A percentile compares a stretch with the other conserved stretches of the same genome.
Evolutionary conservation across 2,113 vertebrate genomes (phyloP).

Genomic region (Corythoichthys intestinalis): DNA sequence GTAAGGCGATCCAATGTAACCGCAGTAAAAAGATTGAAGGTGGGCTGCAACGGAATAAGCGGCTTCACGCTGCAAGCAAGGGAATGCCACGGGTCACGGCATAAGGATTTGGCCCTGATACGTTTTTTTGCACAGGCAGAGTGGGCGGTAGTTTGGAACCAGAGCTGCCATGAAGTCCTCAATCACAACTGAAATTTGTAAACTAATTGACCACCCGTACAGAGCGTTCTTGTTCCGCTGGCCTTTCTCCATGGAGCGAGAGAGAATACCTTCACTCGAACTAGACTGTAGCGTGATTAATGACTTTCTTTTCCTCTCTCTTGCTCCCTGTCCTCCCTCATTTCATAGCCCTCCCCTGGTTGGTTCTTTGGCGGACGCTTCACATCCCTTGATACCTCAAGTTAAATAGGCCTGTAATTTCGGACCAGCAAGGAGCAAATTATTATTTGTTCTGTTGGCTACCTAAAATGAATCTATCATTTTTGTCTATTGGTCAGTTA

Average conservation of each 20-base stretch:
- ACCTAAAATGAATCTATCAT: constrained; percentile 27
- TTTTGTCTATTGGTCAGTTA: not conserved
- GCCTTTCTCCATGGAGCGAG: constrained; percentile 50
- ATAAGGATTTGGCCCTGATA: constrained; percentile 57
- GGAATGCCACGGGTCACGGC: constrained; percentile 63
- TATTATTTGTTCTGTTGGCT: constrained; percentile 46
- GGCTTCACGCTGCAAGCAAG: constrained; percentile 50
- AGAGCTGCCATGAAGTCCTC: constrained; percentile 40
- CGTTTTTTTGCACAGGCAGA: constrained; percentile 54
- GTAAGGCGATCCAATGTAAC: constrained; percentile 36
- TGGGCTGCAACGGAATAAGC: constrained; percentile 45
- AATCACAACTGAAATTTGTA: constrained; percentile 69
- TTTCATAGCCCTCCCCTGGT: constrained; percentile 17
- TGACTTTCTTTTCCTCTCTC: constrained; percentile 39
- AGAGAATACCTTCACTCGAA: constrained; percentile 48
- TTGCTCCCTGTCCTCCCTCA: constrained; percentile 15
- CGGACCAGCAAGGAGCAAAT: constrained; percentile 46
- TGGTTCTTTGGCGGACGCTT: constrained; percentile 35
- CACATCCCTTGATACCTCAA: constrained; percentile 52
- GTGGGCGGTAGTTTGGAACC: constrained; percentile 34
- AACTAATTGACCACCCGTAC: constrained; percentile 73
- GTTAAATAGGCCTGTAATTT: constrained; percentile 58
- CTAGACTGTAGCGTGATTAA: constrained; percentile 60
- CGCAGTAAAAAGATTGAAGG: constrained; percentile 57
- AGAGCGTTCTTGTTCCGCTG: constrained; percentile 47